Conservation (phyloP, 1,140 invertebrate genomes). For the Varroa destructor region DNA sequence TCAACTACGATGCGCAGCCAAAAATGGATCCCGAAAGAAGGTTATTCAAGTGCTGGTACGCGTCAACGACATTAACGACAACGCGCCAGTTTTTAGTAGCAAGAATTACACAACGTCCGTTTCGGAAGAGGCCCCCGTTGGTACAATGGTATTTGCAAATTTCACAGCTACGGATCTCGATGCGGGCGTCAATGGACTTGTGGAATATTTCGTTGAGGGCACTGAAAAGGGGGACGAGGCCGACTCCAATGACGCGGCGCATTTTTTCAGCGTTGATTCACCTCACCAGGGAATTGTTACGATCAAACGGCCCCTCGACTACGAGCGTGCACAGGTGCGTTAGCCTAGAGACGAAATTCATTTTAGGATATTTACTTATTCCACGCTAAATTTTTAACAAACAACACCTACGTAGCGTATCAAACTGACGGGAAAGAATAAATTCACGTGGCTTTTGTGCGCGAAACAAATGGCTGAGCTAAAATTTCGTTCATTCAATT, state of each 20-base stretch:
- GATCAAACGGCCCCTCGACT: conserved; percentile 34
- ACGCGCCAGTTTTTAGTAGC: conserved; percentile 48
- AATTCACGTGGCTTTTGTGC: no score
- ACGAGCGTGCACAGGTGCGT: conserved; percentile 32
- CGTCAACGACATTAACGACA: conserved; percentile 79
- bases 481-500: no score
- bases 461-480: no score
- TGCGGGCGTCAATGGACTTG: conserved; percentile 63
- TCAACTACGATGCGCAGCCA: conserved; percentile 31
- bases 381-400: no score
- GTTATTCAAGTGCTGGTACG: conserved; percentile 74
- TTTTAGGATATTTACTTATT: no score
- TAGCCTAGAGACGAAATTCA: no score
- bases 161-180: conserved; percentile 34
- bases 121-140: conserved; percentile 55
- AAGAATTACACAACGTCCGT: conserved; percentile 66
- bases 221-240: conserved; percentile 44
- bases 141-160: conserved; percentile 35
- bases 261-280: conserved; percentile 56
- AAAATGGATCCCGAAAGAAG: conserved; percentile 38
- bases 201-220: conserved; percentile 56
- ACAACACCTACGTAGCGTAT: no score
- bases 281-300: conserved; percentile 35
- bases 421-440: no score
- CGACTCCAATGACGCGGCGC: conserved; percentile 56